Base-by-base conservation (phyloP, 2,888 invertebrate species). In the Fabriciana adippe region DNA sequence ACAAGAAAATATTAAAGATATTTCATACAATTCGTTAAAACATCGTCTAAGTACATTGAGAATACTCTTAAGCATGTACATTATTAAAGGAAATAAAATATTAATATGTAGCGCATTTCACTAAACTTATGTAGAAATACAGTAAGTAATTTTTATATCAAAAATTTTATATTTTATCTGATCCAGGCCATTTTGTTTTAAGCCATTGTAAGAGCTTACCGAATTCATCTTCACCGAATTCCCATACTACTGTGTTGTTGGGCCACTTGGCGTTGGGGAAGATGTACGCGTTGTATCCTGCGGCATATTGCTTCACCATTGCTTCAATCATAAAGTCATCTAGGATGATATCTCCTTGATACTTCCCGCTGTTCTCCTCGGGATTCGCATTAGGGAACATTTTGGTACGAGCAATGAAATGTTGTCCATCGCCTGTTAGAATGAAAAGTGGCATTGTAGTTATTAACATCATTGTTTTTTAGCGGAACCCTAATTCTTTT, bases 241-340 rank as follows among this genome's bases (percentile, higher is more conserved):
- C 87, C 83, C 83, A 89, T 0, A 91, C 81, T 0, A 92, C 87
- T 0, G 87, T 88, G 70, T 90, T 73, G 5, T 85, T 71, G 0
- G 92, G 92, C 92, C 92, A 92, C 55, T 82, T 84, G 5, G 87
- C 87, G 71, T 86, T 74, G 0, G 89, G 87, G 72, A 80, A 84
- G 64, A 75, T 85, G 76, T 87, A 89, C 0, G 90, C 91, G 73
- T 84, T 89, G 31, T 89, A 81, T 4, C 90, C 89, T 68, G 77
- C 70, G 0, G 89, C 83, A 72, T 78, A 91, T 67, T 87, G 81
- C 64, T 76, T 68, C 55, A 91, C 51, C 85, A 92, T 84, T 26
- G 71, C 71, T 18, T 88, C 86, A 41, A 89, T 87, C 67, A 85
- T 82, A 70, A 78, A 81, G 66, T 91, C 89, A 51, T 90, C 91